phyloP scores from a whole-genome alignment of 2,797 vertebrate genomes.

The Poliocrania exsul region DNA sequence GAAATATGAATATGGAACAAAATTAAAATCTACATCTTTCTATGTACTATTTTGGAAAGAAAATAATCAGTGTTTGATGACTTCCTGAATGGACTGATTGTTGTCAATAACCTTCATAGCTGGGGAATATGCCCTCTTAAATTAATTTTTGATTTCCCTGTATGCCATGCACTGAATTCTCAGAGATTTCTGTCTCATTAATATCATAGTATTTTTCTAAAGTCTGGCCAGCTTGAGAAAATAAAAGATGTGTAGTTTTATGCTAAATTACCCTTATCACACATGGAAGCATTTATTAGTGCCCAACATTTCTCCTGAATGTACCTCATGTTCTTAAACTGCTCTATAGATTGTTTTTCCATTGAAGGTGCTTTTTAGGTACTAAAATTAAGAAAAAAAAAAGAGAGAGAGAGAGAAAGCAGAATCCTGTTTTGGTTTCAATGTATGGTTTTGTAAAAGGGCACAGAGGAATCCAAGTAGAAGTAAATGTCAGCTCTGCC shows the following conservation, averaged over 20 bases:
- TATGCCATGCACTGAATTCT: not conserved
- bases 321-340: not conserved
- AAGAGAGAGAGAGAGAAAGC: not conserved
- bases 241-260: not conserved
- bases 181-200: conserved; percentile 5
- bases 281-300: not conserved
- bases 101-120: not conserved
- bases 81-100: not conserved
- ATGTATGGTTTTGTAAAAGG: not conserved
- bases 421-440: not conserved
- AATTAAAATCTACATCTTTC: not conserved
- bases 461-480: not conserved
- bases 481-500: not conserved
- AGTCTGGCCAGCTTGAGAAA: not conserved
- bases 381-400: not conserved
- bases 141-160: conserved; percentile 41
- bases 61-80: not conserved
- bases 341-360: not conserved
- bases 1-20: not conserved
- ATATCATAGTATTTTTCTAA: not conserved
- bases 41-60: not conserved
- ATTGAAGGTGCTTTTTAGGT: not conserved
- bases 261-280: conserved; percentile 1
- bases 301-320: not conserved
- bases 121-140: conserved; percentile 9